phyloP scores from a whole-genome alignment of 2,797 vertebrate genomes.

The Anguilla anguilla region DNA sequence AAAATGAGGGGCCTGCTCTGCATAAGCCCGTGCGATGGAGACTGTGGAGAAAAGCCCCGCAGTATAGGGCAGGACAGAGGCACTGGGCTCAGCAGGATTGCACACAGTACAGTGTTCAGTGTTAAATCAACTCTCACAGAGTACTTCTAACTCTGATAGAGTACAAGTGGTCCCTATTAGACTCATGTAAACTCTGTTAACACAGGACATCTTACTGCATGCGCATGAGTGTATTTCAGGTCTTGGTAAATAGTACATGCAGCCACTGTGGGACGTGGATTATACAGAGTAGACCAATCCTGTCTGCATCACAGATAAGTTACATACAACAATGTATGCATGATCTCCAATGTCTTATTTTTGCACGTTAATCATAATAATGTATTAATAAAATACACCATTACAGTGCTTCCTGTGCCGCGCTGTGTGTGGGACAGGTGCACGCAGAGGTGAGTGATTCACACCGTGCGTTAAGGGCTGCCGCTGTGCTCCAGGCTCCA shows the following conservation, averaged over 20 bases:
- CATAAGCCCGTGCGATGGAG: not conserved
- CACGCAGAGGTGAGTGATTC: not conserved
- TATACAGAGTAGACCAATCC: too few relatives aligned
- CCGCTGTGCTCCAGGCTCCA: not conserved
- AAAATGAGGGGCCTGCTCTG: not conserved
- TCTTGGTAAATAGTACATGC: not conserved
- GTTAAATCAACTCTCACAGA: too few relatives aligned
- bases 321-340: not conserved
- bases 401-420: too few relatives aligned
- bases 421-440: not conserved
- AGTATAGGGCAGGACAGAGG: not conserved
- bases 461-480: not conserved
- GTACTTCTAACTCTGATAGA: too few relatives aligned
- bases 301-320: not conserved
- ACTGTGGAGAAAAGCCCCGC: not conserved
- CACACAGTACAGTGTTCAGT: too few relatives aligned
- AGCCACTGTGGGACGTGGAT: too few relatives aligned
- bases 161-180: too few relatives aligned
- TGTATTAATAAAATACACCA: not conserved
- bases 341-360: not conserved
- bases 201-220: too few relatives aligned
- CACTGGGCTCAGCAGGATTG: not conserved
- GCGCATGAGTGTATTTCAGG: not conserved
- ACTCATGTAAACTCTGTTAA: too few relatives aligned
- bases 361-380: not conserved